Evolutionary conservation across 2,113 vertebrate species (phyloP).

Genomic region (Zapornia atra): DNA sequence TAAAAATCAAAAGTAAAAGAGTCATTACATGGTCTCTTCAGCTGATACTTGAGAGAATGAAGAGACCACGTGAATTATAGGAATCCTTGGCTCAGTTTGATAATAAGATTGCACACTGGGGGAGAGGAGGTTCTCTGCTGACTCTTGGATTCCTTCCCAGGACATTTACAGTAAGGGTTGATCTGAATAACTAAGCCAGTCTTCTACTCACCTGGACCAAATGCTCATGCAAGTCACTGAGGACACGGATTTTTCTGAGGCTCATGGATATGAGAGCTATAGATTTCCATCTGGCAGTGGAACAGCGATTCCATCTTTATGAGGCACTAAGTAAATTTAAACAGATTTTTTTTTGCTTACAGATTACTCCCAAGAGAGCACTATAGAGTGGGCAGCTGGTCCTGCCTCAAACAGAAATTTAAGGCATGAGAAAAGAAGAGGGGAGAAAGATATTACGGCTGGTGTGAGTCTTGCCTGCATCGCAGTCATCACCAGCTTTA

Average conservation of each 20-base stretch:
- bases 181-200: background rate
- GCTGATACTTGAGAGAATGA: background rate
- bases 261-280: background rate
- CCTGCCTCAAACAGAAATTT: background rate
- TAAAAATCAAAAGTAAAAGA: background rate
- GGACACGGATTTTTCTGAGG: background rate
- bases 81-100: background rate
- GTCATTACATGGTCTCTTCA: background rate
- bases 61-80: background rate
- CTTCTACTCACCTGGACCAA: background rate
- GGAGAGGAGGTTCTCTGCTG: background rate
- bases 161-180: background rate
- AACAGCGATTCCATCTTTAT: constrained; percentile 33
- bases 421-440: background rate
- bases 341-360: constrained; percentile 13
- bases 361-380: constrained; percentile 37
- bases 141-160: background rate
- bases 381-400: constrained; percentile 46
- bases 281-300: constrained; percentile 45
- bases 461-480: background rate
- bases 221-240: background rate
- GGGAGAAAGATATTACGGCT: background rate
- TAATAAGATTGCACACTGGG: background rate
- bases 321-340: constrained; percentile 57
- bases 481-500: background rate